A percentile compares a stretch with the other conserved stretches of the same genome.
phyloP scores from a whole-genome alignment of 2,888 invertebrate genomes.

The Meiosimyza platycephala region DNA sequence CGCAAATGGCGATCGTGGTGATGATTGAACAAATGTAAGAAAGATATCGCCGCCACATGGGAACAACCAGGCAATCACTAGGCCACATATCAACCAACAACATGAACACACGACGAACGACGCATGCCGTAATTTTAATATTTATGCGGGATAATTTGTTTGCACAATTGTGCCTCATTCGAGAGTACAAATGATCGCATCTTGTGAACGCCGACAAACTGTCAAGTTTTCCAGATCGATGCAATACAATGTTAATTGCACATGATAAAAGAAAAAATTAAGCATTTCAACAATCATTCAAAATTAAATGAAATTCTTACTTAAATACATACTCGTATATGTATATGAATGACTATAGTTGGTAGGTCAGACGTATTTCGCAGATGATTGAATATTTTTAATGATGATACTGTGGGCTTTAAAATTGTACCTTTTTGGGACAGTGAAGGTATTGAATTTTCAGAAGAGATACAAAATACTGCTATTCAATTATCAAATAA shows the following conservation, averaged over 20 bases:
- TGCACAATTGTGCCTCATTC: slow-evolving; percentile 6
- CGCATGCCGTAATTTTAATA: slow-evolving; percentile 29
- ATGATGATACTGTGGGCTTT: no score
- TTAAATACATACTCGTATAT: background rate
- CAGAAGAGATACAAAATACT: no score
- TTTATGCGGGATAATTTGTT: slow-evolving; percentile 33
- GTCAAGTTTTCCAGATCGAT: slow-evolving; percentile 24
- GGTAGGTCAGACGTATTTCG: no score
- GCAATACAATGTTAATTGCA: slow-evolving; percentile 18
- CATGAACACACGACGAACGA: background rate
- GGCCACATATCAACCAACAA: background rate
- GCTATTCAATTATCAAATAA: no score
- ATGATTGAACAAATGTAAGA: slow-evolving; percentile 27
- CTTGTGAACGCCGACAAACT: background rate
- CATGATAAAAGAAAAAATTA: slow-evolving; percentile 1
- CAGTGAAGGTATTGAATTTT: no score
- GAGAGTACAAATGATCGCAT: no score
- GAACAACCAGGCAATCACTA: background rate
- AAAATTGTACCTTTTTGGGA: no score
- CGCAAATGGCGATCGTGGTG: slow-evolving; percentile 23
- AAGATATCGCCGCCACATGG: slow-evolving; percentile 20
- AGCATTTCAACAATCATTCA: slow-evolving; percentile 4
- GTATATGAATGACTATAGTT: background rate
- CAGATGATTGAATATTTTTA: no score
- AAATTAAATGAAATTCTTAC: background rate